A percentile compares a stretch with the other conserved stretches of the same genome.
Evolutionary conservation across 2,113 vertebrate genomes (phyloP).

Genomic region (Pycnonotus jocosus): DNA sequence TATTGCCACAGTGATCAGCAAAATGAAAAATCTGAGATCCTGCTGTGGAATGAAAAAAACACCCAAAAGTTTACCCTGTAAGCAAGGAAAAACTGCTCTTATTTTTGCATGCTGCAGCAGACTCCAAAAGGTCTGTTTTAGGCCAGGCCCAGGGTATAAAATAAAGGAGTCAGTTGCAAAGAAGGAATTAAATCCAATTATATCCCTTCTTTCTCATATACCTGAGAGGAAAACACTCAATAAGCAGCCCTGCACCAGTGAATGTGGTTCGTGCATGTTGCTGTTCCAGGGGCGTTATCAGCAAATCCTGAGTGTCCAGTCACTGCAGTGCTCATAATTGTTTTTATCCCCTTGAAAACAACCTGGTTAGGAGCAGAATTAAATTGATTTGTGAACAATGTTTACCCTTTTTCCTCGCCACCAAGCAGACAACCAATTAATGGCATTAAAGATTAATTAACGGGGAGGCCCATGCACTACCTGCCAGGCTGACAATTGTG

Average conservation of each 20-base stretch:
- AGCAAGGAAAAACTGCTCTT: background rate
- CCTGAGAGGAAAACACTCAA: conserved; percentile 46
- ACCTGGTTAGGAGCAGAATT: conserved; percentile 48
- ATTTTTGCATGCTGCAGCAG: background rate
- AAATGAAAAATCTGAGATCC: background rate
- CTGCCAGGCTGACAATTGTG: conserved; percentile 11
- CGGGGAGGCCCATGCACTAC: background rate
- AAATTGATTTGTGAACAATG: conserved; percentile 70
- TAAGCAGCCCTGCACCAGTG: conserved; percentile 24
- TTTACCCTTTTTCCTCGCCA: conserved; percentile 62
- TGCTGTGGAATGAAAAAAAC: background rate
- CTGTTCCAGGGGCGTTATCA: conserved; percentile 29
- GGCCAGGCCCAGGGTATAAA: background rate
- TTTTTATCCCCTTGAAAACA: conserved; percentile 55
- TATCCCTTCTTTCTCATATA: conserved; percentile 18
- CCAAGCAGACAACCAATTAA: conserved; percentile 69
- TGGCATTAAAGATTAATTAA: conserved; percentile 75
- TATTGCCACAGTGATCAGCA: background rate
- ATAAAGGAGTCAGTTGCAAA: background rate
- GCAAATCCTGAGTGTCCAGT: background rate
- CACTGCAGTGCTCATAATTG: background rate
- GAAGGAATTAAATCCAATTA: background rate
- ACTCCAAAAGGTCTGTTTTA: background rate
- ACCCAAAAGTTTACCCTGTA: background rate
- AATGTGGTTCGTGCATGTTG: background rate